Percentiles rank a stretch among this genome's conserved stretches.
phyloP scores from a whole-genome alignment of 2,888 invertebrate species.

The Danaus chrysippus region DNA sequence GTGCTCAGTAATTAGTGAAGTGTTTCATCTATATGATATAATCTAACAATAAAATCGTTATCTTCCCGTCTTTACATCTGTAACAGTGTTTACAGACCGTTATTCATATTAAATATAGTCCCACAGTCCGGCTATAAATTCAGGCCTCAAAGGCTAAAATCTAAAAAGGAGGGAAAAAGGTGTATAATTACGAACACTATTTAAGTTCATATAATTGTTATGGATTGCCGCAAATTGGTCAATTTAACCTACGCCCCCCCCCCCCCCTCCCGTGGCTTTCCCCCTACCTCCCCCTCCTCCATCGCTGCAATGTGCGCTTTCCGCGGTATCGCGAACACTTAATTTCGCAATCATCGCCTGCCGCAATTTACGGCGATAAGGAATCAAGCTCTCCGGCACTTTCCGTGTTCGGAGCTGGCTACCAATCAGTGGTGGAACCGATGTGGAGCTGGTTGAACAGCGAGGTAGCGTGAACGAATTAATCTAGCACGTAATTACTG shows the following conservation, averaged over 20 bases:
- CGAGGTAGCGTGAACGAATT: not conserved
- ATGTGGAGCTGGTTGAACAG: too few relatives aligned
- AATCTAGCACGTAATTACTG: not conserved
- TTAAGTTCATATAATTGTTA: constrained; percentile 23
- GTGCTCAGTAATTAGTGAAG: too few relatives aligned
- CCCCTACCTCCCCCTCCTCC: constrained; percentile 4
- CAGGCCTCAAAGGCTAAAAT: not conserved
- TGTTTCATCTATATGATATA: too few relatives aligned
- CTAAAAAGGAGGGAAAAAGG: constrained; percentile 6
- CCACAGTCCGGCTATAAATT: constrained; percentile 1
- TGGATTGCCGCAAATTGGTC: constrained; percentile 31
- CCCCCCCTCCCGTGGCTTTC: not conserved
- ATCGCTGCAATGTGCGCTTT: constrained; percentile 9
- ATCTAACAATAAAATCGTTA: too few relatives aligned
- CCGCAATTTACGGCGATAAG: constrained; percentile 42
- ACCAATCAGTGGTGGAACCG: not conserved
- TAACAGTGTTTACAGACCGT: not conserved
- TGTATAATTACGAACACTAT: constrained; percentile 17
- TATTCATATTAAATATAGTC: constrained; percentile 4
- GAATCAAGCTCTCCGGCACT: constrained; percentile 29
- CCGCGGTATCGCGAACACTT: constrained; percentile 16
- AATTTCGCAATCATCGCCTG: constrained; percentile 20
- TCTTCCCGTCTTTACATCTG: not conserved
- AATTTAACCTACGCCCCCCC: constrained; percentile 24
- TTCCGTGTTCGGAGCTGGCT: not conserved